Conservation (phyloP, 2,797 vertebrate genomes). For the Manis crassicaudata region DNA sequence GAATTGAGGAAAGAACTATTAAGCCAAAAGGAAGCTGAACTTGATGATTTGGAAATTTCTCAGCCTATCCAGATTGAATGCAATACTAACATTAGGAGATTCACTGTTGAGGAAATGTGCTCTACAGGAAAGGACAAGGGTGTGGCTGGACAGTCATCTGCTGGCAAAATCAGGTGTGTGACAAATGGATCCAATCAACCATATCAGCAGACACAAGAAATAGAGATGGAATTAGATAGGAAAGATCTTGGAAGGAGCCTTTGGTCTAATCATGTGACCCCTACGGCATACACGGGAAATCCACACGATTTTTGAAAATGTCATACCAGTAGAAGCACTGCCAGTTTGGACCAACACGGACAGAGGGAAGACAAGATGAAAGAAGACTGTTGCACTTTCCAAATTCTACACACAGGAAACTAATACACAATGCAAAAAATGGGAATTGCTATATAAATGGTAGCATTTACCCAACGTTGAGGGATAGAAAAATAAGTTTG, state of each 20-base stretch:
- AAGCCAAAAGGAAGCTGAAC: neutral
- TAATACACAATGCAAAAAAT: neutral
- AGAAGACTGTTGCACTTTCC: neutral
- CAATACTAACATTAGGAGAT: neutral
- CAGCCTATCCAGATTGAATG: neutral
- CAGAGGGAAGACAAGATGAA: neutral
- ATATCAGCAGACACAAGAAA: neutral
- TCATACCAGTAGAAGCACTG: neutral
- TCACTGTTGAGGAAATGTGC: neutral
- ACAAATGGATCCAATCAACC: neutral
- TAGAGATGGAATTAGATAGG: neutral
- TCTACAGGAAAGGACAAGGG: neutral
- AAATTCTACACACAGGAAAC: neutral
- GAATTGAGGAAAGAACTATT: neutral
- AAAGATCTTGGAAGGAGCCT: neutral
- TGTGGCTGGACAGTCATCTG: neutral
- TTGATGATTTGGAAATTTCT: neutral
- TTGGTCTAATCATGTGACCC: neutral
- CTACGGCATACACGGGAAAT: neutral
- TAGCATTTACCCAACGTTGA: neutral
- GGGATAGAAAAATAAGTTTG: neutral
- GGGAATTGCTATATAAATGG: neutral
- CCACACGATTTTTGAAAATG: neutral
- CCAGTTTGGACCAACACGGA: neutral
- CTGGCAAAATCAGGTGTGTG: neutral